phyloP scores from a whole-genome alignment of 2,888 invertebrate species.

The Drosophila prolongata region DNA sequence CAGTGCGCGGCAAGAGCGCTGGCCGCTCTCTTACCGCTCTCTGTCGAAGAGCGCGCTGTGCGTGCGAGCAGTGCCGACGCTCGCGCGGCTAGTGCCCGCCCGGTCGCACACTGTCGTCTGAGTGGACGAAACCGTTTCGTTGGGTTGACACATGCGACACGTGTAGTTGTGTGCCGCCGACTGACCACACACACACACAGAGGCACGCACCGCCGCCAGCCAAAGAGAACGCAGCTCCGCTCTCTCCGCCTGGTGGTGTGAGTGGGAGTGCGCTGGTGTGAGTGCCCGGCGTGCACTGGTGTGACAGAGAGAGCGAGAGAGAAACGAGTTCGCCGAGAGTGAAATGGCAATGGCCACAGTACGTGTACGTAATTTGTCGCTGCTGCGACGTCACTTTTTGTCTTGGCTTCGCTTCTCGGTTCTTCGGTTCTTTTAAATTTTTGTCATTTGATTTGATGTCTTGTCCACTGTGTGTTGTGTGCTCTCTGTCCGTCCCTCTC shows the following conservation, averaged over 20 bases:
- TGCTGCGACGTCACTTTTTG: constrained; percentile 51
- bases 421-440: constrained; percentile 64
- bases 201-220: constrained; percentile 59
- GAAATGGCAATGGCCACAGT: constrained; percentile 71
- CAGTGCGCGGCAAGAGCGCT: constrained; percentile 34
- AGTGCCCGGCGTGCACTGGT: constrained; percentile 59
- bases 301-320: constrained; percentile 80
- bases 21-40: constrained; percentile 20
- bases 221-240: constrained; percentile 55
- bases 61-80: constrained; percentile 29
- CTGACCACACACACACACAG: constrained; percentile 58
- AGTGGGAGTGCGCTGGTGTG: constrained; percentile 18
- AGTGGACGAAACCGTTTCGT: constrained; percentile 67
- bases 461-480: constrained; percentile 52
- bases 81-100: constrained; percentile 48
- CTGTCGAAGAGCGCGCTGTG: constrained; percentile 12
- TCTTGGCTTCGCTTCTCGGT: constrained; percentile 30
- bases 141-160: constrained; percentile 82
- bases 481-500: constrained; percentile 72
- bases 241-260: constrained; percentile 3
- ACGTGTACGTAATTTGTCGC: constrained; percentile 63
- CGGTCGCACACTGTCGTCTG: constrained; percentile 76
- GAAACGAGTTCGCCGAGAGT: constrained; percentile 62
- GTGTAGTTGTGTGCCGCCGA: constrained; percentile 55
- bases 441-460: constrained; percentile 81